Conservation (phyloP, 2,888 invertebrate species). For the Mellilla xanthometata region DNA sequence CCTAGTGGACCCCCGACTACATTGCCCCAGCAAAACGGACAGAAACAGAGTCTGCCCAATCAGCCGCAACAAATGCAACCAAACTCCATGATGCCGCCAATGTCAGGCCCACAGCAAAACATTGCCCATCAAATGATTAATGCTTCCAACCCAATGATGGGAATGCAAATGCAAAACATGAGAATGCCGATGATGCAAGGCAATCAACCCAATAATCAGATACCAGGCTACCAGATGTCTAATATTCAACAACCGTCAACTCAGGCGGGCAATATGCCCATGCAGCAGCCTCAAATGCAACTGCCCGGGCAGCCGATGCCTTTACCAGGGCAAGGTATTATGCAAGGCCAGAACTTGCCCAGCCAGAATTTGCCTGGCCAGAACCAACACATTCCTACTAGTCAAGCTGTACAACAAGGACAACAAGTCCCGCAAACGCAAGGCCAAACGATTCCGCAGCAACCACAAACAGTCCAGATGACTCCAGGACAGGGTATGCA, state of each 20-base stretch:
- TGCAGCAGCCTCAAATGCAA: slow-evolving; percentile 43
- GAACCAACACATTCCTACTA: slow-evolving; percentile 45
- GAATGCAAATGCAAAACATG: slow-evolving; percentile 71
- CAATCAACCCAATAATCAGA: slow-evolving; percentile 51
- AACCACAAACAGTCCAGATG: slow-evolving; percentile 34
- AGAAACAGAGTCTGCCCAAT: slow-evolving; percentile 57
- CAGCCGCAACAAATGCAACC: slow-evolving; percentile 46
- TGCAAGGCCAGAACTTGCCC: slow-evolving; percentile 37
- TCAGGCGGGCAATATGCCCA: slow-evolving; percentile 45
- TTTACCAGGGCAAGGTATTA: slow-evolving; percentile 48
- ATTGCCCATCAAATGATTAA: slow-evolving; percentile 54
- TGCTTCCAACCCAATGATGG: slow-evolving; percentile 57
- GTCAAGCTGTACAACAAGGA: slow-evolving; percentile 42
- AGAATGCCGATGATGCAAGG: slow-evolving; percentile 66
- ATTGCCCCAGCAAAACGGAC: slow-evolving; percentile 53
- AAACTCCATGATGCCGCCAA: slow-evolving; percentile 54
- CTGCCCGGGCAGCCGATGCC: slow-evolving; percentile 52
- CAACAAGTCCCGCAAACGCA: slow-evolving; percentile 46
- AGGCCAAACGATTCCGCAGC: slow-evolving; percentile 42
- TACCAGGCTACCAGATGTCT: slow-evolving; percentile 53
- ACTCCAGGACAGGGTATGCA: slow-evolving; percentile 44
- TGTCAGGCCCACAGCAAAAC: slow-evolving; percentile 57
- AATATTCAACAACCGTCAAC: slow-evolving; percentile 44
- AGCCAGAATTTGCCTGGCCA: slow-evolving; percentile 47
- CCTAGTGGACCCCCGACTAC: slow-evolving; percentile 50